Evolutionary conservation across 2,797 vertebrate species (phyloP).

Genomic region (Poecilia wingei): DNA sequence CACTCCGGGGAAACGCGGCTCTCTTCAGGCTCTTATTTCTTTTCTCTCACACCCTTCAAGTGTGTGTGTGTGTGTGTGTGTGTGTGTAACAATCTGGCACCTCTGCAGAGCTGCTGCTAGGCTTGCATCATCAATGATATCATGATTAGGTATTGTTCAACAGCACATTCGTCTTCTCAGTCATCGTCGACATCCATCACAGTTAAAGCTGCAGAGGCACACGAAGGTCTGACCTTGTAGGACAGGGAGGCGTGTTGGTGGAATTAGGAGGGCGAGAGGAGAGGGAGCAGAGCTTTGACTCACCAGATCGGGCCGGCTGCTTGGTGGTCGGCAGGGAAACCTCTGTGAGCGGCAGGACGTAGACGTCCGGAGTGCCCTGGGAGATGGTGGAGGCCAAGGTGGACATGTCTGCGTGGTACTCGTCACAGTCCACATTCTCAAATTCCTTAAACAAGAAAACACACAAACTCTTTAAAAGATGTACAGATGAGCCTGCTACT

Average conservation of each 20-base stretch:
- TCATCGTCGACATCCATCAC: neutral
- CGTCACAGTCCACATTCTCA: constrained; percentile 92
- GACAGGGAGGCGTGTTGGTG: neutral
- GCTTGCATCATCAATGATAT: constrained; percentile 24
- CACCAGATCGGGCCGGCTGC: constrained; percentile 91
- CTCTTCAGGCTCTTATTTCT: neutral
- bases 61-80: constrained; percentile 11
- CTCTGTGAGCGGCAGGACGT: constrained; percentile 93
- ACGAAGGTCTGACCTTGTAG: neutral
- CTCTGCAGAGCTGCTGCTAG: constrained; percentile 9
- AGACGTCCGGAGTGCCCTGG: constrained; percentile 89
- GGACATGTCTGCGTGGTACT: constrained; percentile 85
- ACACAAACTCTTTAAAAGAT: neutral
- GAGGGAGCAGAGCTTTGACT: constrained; percentile 14
- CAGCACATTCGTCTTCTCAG: neutral
- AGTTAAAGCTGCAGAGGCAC: neutral
- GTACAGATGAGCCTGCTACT: neutral
- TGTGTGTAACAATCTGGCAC: constrained; percentile 11
- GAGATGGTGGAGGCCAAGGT: constrained; percentile 86
- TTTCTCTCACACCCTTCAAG: constrained; percentile 30
- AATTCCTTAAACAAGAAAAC: constrained; percentile 85
- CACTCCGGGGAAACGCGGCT: constrained; percentile 46
- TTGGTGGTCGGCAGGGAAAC: constrained; percentile 90
- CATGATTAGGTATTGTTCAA: constrained; percentile 9
- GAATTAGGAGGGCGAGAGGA: neutral